A percentile compares a stretch with the other conserved stretches of the same genome.
These are phyloP conservation scores for Zosterops pallidus DNA, from an alignment of 2,113 vertebrate species.

Conservation along the genomic window DNA sequence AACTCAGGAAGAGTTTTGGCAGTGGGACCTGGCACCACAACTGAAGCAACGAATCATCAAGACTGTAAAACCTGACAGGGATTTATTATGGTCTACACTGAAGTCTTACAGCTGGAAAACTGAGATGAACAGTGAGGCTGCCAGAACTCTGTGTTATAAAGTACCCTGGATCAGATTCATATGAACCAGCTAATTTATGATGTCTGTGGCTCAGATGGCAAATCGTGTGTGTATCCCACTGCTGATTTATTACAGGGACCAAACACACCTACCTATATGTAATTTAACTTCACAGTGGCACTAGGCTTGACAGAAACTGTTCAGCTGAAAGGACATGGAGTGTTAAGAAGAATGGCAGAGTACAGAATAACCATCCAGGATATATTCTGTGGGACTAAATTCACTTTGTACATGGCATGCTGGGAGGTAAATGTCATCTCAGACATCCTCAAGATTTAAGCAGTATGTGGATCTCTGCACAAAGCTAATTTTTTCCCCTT, in stretches of 20 bases:
- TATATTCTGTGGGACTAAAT: not conserved
- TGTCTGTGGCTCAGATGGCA: slow-evolving; percentile 14
- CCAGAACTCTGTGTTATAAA: slow-evolving; percentile 15
- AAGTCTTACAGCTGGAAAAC: slow-evolving; percentile 40
- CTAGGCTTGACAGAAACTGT: slow-evolving; percentile 11
- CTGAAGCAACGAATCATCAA: slow-evolving; percentile 4
- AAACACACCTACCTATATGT: slow-evolving; percentile 4
- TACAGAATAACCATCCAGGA: not conserved
- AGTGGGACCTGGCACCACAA: not conserved
- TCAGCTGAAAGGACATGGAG: not conserved
- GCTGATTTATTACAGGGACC: slow-evolving; percentile 24
- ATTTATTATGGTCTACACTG: slow-evolving; percentile 35
- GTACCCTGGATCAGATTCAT: not conserved
- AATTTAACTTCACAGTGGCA: slow-evolving; percentile 35
- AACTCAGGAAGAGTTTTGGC: not conserved
- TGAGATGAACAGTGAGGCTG: slow-evolving; percentile 11
- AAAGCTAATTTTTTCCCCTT: not conserved
- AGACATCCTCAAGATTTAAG: slow-evolving; percentile 12
- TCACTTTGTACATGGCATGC: not conserved
- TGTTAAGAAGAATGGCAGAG: not conserved
- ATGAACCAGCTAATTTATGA: slow-evolving; percentile 47
- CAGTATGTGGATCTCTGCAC: not conserved
- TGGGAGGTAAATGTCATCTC: slow-evolving; percentile 24
- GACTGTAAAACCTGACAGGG: slow-evolving; percentile 32
- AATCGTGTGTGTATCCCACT: not conserved